Conservation (phyloP, 2,797 vertebrate genomes). For the Melanotaenia pygmaea region DNA sequence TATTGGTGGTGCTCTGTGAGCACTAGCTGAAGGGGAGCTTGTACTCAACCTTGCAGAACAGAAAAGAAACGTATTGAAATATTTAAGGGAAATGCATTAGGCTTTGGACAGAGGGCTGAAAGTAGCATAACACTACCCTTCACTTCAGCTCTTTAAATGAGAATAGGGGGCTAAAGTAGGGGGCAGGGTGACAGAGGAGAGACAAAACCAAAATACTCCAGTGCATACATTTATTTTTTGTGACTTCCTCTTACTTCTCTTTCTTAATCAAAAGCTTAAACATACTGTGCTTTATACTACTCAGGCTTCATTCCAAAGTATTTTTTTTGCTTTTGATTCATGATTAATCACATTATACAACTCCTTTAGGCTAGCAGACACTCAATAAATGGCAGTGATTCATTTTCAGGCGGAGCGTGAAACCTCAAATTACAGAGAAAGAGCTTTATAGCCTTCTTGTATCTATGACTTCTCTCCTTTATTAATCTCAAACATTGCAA, state of each 20-base stretch:
- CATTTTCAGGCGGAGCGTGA: conserved; percentile 34
- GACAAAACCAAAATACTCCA: conserved; percentile 12
- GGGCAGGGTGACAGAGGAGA: conserved; percentile 4
- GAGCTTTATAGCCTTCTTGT: conserved; percentile 14
- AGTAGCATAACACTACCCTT: conserved; percentile 50
- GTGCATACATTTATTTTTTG: conserved; percentile 11
- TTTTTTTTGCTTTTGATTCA: conserved; percentile 63
- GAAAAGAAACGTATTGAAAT: conserved; percentile 77
- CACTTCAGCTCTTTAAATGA: conserved; percentile 68
- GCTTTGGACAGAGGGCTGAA: conserved; percentile 63
- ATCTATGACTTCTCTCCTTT: conserved; percentile 20
- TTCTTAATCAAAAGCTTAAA: conserved; percentile 44
- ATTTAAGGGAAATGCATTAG: conserved; percentile 85
- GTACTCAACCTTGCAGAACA: conserved; percentile 68
- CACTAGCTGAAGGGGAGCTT: conserved; percentile 48
- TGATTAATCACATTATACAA: conserved; percentile 57
- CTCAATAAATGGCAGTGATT: conserved; percentile 30
- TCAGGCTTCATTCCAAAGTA: conserved; percentile 37
- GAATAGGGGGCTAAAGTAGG: conserved; percentile 27
- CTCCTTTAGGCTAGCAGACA: conserved; percentile 25
- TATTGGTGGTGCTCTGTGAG: conserved; percentile 56
- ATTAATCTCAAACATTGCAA: neutral
- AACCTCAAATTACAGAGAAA: conserved; percentile 19
- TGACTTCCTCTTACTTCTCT: conserved; percentile 10
- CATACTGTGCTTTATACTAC: neutral